These are phyloP conservation scores for Pocillopora verrucosa DNA, from an alignment of 64 coral and sea anemone species.

Conservation along the genomic window DNA sequence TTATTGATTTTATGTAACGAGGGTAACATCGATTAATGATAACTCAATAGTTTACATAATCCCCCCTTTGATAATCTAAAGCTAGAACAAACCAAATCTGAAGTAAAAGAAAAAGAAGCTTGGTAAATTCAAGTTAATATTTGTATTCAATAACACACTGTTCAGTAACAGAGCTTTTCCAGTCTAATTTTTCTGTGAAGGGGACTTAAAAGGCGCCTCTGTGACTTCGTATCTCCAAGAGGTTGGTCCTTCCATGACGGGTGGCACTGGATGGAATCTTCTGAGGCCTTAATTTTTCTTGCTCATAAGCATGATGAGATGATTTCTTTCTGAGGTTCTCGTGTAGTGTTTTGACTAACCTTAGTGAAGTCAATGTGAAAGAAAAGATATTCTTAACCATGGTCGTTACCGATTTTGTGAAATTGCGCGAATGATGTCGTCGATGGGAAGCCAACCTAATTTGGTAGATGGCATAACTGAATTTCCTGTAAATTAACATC, in stretches of 20 bases:
- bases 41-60: constrained; percentile 1
- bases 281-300: background rate
- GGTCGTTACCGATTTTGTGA: no score
- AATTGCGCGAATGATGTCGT: no score
- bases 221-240: background rate
- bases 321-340: no score
- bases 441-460: no score
- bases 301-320: no score
- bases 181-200: background rate
- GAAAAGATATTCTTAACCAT: no score
- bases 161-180: constrained; percentile 27
- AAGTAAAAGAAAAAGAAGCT: background rate
- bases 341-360: no score
- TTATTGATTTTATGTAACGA: background rate
- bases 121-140: background rate
- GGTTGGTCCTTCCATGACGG: no score
- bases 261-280: constrained; percentile 11
- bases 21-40: constrained; percentile 3
- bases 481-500: no score
- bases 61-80: background rate
- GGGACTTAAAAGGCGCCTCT: background rate
- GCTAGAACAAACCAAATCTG: background rate
- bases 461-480: no score
- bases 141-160: background rate
- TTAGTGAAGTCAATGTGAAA: no score